Base-by-base conservation (phyloP, 1,140 invertebrate species). In the Hypsibius dujardini region DNA sequence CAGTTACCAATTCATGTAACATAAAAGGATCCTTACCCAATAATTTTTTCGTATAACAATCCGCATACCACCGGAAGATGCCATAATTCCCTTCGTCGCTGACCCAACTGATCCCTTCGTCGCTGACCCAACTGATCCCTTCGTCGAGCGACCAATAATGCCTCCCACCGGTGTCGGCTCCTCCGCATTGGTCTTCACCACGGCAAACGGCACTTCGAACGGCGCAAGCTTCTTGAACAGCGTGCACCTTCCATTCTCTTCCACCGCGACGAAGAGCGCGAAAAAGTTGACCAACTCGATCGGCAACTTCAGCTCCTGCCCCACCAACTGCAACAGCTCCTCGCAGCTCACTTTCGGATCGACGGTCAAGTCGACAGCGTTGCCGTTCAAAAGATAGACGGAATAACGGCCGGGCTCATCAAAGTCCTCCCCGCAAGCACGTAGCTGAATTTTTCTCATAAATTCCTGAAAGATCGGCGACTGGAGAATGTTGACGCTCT, bases 201-300 rank as follows among this genome's bases (percentile, higher is more conserved):
- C 28, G 7, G 46, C 47, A 14, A 56, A 71, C n/a, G 45, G 46
- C n/a, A 71, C 46, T 1, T 70, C 70, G 1, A 67, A 46, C 40
- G 56, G 67, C 1, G 67, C 72, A 42, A 81, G 80, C 79, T 81
- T 86, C 84, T 81, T 74, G 81, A 84, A 75, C 77, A 45, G 62
- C 12, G 42, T 78, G 70, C 87, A 84, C 75, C 85, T 85, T 76
- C 85, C 86, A 47, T 86, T 84, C 76, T 90, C 86, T 77, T 87
- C 87, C 76, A 85, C 85, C 74, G 92, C 85, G 69, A 95, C 80
- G 81, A 87, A 95, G 60, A 96, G 81, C 72, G 89, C 87, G 84
- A 95, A 95, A 80, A 90, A 95, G 75, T 86, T 86, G 71, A 86
- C 82, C 79, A 87, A 85, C 75, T 90, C 85, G 73, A 85, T 83